Conservation (phyloP, 2,888 invertebrate genomes). For the Beris chalybata region DNA sequence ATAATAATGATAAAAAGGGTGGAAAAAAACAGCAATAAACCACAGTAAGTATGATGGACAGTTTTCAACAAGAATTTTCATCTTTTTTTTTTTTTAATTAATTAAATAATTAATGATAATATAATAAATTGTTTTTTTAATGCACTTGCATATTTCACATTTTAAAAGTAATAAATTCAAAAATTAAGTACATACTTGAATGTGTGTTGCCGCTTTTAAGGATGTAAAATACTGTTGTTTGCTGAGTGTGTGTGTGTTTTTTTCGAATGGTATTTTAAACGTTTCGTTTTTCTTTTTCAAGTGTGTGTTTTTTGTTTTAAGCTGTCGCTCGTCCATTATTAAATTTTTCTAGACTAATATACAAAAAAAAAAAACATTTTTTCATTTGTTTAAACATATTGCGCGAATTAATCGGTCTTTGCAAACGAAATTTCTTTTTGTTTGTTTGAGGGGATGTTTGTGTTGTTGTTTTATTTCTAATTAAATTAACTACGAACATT, state of each 20-base stretch:
- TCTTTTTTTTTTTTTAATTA: background rate
- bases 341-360: no score
- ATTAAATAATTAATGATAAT: background rate
- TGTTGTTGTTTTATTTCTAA: conserved; percentile 44
- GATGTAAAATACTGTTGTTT: no score
- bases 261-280: no score
- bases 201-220: no score
- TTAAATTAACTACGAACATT: conserved; percentile 41
- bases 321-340: no score
- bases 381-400: background rate
- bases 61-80: conserved; percentile 11
- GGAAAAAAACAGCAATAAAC: conserved; percentile 12
- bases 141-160: background rate
- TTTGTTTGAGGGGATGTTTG: conserved; percentile 11
- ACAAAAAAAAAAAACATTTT: background rate
- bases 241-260: no score
- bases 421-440: no score
- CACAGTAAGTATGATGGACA: conserved; percentile 19
- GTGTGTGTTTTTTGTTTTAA: no score
- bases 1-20: background rate
- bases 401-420: background rate
- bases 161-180: no score
- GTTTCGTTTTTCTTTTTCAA: no score
- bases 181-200: no score
- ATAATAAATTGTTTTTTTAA: background rate